Evolutionary conservation across 2,113 vertebrate genomes (phyloP).

Genomic region (Aix galericulata): DNA sequence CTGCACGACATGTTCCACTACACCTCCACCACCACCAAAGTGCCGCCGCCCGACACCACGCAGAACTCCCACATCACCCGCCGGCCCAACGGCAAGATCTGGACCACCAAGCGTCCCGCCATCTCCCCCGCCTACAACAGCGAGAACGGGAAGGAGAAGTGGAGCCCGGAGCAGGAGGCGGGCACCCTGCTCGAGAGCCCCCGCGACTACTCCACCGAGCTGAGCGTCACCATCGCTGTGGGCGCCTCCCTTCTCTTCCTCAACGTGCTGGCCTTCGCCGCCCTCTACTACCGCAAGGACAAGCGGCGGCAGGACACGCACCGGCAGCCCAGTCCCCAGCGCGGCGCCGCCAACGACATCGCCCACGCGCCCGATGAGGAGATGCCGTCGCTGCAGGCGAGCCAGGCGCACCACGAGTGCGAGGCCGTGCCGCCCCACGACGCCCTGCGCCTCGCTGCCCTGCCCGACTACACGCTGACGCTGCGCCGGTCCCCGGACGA

Average conservation of each 20-base stretch:
- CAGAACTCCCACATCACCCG: slow-evolving; percentile 95
- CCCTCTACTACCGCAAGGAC: slow-evolving; percentile 98
- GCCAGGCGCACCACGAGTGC: slow-evolving; percentile 93
- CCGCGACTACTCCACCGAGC: slow-evolving; percentile 96
- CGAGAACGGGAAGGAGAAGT: slow-evolving; percentile 87
- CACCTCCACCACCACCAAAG: slow-evolving; percentile 98
- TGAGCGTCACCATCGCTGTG: slow-evolving; percentile 97
- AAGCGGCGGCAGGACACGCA: slow-evolving; percentile 93
- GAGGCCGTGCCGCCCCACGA: slow-evolving; percentile 89
- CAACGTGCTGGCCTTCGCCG: slow-evolving; percentile 95
- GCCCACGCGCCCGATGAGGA: slow-evolving; percentile 91
- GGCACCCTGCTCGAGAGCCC: slow-evolving; percentile 93
- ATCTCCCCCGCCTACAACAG: slow-evolving; percentile 95
- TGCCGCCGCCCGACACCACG: slow-evolving; percentile 89
- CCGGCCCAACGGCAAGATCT: slow-evolving; percentile 89
- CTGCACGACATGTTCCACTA: slow-evolving; percentile 99
- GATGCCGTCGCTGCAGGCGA: slow-evolving; percentile 95
- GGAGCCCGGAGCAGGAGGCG: slow-evolving; percentile 87
- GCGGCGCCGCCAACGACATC: slow-evolving; percentile 84
- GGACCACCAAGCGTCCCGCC: slow-evolving; percentile 95
- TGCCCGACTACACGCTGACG: slow-evolving; percentile 97
- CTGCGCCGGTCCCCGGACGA: slow-evolving; percentile 95
- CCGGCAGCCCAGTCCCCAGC: slow-evolving; percentile 91
- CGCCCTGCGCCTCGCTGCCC: slow-evolving; percentile 86
- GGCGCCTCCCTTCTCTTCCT: slow-evolving; percentile 97